These are phyloP conservation scores for Manis javanica DNA, from an alignment of 2,797 vertebrate genomes.

Conservation along the genomic window DNA sequence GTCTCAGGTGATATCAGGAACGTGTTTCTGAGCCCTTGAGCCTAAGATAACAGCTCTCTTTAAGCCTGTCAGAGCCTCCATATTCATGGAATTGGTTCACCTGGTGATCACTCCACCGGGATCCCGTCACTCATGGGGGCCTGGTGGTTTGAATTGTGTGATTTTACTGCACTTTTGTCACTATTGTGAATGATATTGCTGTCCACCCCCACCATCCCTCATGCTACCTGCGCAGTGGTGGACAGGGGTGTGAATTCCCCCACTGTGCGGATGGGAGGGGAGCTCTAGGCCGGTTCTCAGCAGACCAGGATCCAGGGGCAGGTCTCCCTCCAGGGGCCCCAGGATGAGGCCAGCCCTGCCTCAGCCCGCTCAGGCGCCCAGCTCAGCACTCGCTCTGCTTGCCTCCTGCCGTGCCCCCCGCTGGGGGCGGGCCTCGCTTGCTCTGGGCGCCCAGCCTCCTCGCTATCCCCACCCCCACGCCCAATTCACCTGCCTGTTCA, in stretches of 20 bases:
- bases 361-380: constrained; percentile 12
- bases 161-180: constrained; percentile 3
- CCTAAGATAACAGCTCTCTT: background rate
- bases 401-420: constrained; percentile 55
- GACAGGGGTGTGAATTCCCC: background rate
- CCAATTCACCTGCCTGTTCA: constrained; percentile 83
- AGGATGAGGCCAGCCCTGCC: background rate
- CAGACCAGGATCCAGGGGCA: background rate
- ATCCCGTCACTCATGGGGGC: background rate
- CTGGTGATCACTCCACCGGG: background rate
- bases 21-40: background rate
- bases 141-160: background rate
- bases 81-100: background rate
- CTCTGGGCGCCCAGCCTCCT: constrained; percentile 38
- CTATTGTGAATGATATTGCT: background rate
- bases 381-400: constrained; percentile 30
- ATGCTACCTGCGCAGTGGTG: background rate
- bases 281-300: background rate
- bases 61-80: background rate
- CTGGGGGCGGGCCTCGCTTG: constrained; percentile 51
- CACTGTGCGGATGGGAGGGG: background rate
- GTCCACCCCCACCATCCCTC: background rate
- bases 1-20: background rate
- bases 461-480: background rate
- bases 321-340: background rate